Evolutionary conservation across 2,113 vertebrate genomes (phyloP), one percentile per base, ranked within the genome.

Genomic region (Eudyptes chrysolophus): DNA sequence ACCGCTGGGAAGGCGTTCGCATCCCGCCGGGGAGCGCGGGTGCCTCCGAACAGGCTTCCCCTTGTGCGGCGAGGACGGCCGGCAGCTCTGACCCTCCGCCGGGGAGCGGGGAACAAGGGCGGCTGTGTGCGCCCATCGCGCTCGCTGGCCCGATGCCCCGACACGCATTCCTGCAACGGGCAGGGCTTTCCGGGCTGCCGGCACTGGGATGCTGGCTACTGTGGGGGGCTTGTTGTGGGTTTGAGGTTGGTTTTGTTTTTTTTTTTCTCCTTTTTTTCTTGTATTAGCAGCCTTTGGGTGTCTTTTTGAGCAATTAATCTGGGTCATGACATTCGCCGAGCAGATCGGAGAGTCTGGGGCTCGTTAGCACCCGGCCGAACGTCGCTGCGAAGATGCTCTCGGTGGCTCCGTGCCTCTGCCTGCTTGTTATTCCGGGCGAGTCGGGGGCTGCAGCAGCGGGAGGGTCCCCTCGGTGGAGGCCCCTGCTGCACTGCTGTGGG

Each of bases 351-450:
- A 64, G 95, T 87, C 75, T 9, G 9, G 72, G 85, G 88, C 84
- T 97, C 80, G 16, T 75, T 89, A 92, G 85, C 85, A 68, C 74
- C 79, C 51, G 29, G 87, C 64, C 40, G 54, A 64, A 32, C 13
- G 18, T 49, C 8, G 20, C 89, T 11, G 62, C 65, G 82, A 90
- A 57, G 94, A 86, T 21, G 84, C 84, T 92, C 61, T 11, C 21
- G 2, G 69, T 70, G 2, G 60, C 90, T 79, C 70, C 26, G 9
- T 3, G 49, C 36, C 60, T 71, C 79, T 10, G 49, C 72, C 93
- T 96, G 89, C 48, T 97, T 97, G 88, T 87, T 94, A 97, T 97
- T 97, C 97, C 1, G 8, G 72, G 83, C 85, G 38, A 97, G 92
- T 85, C 40, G 19, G 85, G 89, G 90, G 77, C 90, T 90, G 97